Percentiles rank a stretch among this genome's conserved stretches.
phyloP scores from a whole-genome alignment of 2,888 invertebrate genomes.

The Lasioglossum villosulum region DNA sequence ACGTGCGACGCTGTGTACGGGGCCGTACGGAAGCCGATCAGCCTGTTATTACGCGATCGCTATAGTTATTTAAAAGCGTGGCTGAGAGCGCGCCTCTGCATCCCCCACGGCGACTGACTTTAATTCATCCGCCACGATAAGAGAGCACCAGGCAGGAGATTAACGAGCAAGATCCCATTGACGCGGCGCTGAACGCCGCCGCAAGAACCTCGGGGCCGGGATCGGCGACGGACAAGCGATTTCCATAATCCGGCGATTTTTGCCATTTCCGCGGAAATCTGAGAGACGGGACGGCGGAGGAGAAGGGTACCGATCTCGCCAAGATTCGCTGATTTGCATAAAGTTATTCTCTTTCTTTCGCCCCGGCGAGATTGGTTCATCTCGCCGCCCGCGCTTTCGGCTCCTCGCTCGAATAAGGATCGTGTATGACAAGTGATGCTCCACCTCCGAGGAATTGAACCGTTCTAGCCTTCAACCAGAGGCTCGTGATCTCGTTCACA shows the following conservation, averaged over 20 bases:
- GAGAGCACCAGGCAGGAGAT: constrained; percentile 36
- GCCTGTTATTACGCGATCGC: constrained; percentile 74
- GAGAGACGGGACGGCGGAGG: not conserved
- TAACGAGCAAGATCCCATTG: constrained; percentile 54
- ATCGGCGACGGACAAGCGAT: constrained; percentile 15
- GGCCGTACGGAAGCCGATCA: constrained; percentile 70
- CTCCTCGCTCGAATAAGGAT: constrained; percentile 8
- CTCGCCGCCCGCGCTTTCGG: not conserved
- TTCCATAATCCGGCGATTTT: constrained; percentile 56
- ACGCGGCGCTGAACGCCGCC: constrained; percentile 23
- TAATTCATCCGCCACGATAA: constrained; percentile 65
- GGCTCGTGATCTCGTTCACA: not conserved
- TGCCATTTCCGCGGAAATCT: constrained; percentile 35
- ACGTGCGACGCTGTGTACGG: constrained; percentile 40
- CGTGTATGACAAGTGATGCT: constrained; percentile 12
- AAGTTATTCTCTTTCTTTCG: constrained; percentile 40
- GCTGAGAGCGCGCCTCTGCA: constrained; percentile 22
- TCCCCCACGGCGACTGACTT: constrained; percentile 49
- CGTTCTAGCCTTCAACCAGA: not conserved
- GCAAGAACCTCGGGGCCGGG: not conserved
- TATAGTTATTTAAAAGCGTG: constrained; percentile 68
- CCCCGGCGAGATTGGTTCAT: constrained; percentile 46
- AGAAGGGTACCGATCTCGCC: constrained; percentile 19
- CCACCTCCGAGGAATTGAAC: not conserved
- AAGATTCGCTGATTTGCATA: constrained; percentile 52